Evolutionary conservation across 2,113 vertebrate species (phyloP).

Genomic region (Macrotis lagotis): DNA sequence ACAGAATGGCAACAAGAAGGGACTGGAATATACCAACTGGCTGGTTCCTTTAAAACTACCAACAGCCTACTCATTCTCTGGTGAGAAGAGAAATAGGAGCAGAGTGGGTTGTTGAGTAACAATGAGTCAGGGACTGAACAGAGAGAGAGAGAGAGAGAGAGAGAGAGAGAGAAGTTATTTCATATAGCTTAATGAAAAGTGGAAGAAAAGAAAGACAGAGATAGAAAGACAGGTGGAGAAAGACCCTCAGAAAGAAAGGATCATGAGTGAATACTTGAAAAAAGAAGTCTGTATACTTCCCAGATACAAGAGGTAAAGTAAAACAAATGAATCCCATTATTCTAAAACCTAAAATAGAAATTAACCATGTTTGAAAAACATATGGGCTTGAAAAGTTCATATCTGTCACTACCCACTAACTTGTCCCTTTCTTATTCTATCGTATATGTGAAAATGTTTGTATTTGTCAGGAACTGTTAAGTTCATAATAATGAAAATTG

Average conservation of each 20-base stretch:
- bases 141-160: no score
- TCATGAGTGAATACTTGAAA: not conserved
- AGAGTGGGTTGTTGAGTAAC: not conserved
- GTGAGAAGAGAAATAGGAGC: not conserved
- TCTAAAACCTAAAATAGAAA: not conserved
- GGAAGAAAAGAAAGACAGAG: not conserved
- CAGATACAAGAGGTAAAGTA: not conserved
- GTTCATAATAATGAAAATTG: not conserved
- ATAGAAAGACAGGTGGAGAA: not conserved
- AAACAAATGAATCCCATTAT: not conserved
- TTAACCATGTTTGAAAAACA: not conserved
- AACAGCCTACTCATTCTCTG: not conserved
- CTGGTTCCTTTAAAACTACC: not conserved
- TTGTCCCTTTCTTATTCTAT: not conserved
- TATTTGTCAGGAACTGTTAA: not conserved
- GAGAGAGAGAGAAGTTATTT: not conserved
- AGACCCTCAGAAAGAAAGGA: not conserved
- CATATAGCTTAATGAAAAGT: not conserved
- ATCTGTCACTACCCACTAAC: not conserved
- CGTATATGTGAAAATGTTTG: not conserved
- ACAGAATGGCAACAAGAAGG: not conserved
- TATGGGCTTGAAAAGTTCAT: not conserved
- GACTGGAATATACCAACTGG: not conserved
- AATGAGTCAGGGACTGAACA: not conserved
- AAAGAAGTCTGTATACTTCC: not conserved